phyloP scores from a whole-genome alignment of 2,888 invertebrate species.

The Ptilodon capucinus region DNA sequence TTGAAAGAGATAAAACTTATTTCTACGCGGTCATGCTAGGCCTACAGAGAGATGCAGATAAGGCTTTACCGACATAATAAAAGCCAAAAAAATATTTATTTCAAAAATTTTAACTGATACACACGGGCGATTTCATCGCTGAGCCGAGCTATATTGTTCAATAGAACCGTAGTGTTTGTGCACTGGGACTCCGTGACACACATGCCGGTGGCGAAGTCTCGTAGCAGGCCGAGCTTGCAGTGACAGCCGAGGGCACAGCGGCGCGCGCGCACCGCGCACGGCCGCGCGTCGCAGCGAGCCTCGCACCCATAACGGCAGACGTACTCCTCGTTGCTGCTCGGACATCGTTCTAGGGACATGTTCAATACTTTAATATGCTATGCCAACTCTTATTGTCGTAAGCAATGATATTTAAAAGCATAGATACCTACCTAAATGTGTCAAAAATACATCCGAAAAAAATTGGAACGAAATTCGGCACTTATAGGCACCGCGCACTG shows the following conservation, averaged over 20 bases:
- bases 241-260: constrained; percentile 58
- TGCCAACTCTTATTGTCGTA: too few relatives aligned
- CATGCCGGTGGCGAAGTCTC: constrained; percentile 34
- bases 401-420: too few relatives aligned
- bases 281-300: constrained; percentile 35
- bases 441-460: too few relatives aligned
- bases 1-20: too few relatives aligned
- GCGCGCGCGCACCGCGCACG: constrained; percentile 37
- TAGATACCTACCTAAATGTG: too few relatives aligned
- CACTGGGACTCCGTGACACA: constrained; percentile 37
- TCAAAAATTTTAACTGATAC: background rate
- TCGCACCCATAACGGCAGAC: constrained; percentile 64
- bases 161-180: constrained; percentile 8
- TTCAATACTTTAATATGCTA: background rate
- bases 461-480: too few relatives aligned
- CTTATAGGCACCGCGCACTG: too few relatives aligned
- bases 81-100: too few relatives aligned
- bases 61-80: too few relatives aligned
- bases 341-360: constrained; percentile 49
- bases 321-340: constrained; percentile 51
- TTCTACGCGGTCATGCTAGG: too few relatives aligned
- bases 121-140: background rate
- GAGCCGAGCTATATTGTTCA: background rate
- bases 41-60: too few relatives aligned
- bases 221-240: constrained; percentile 48